phyloP scores from a whole-genome alignment of 2,888 invertebrate genomes.

The Formica aserva region DNA sequence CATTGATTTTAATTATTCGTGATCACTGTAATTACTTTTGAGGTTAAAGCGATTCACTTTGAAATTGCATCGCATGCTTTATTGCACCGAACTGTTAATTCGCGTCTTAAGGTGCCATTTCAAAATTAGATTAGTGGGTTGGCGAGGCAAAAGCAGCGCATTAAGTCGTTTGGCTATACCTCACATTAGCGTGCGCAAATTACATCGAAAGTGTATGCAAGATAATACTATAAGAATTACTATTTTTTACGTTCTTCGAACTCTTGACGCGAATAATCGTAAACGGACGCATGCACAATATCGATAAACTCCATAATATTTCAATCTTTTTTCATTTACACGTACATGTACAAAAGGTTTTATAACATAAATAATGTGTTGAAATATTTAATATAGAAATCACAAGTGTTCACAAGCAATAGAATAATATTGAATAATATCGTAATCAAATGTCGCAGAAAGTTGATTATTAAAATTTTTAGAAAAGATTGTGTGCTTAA shows the following conservation, averaged over 20 bases:
- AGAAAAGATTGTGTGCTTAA: neutral
- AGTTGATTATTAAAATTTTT: neutral
- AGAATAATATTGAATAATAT: neutral
- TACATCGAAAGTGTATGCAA: conserved; percentile 36
- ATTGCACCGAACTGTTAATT: conserved; percentile 65
- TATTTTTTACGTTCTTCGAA: neutral
- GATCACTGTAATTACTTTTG: conserved; percentile 62
- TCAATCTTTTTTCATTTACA: neutral
- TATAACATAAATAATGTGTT: neutral
- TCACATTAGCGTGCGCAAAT: conserved; percentile 54
- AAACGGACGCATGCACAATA: neutral
- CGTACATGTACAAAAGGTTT: neutral
- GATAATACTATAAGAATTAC: conserved; percentile 33
- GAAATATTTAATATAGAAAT: neutral
- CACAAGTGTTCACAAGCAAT: neutral
- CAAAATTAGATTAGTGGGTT: conserved; percentile 64
- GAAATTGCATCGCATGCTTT: conserved; percentile 64
- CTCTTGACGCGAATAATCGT: conserved; percentile 7
- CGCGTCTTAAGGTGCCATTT: conserved; percentile 62
- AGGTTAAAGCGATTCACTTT: conserved; percentile 61
- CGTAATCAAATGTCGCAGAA: neutral
- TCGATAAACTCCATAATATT: neutral
- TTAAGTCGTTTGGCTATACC: conserved; percentile 54
- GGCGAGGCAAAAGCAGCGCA: conserved; percentile 44
- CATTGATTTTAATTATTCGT: conserved; percentile 62